phyloP scores from a whole-genome alignment of 2,113 vertebrate genomes.

The Nothoprocta perdicaria region DNA sequence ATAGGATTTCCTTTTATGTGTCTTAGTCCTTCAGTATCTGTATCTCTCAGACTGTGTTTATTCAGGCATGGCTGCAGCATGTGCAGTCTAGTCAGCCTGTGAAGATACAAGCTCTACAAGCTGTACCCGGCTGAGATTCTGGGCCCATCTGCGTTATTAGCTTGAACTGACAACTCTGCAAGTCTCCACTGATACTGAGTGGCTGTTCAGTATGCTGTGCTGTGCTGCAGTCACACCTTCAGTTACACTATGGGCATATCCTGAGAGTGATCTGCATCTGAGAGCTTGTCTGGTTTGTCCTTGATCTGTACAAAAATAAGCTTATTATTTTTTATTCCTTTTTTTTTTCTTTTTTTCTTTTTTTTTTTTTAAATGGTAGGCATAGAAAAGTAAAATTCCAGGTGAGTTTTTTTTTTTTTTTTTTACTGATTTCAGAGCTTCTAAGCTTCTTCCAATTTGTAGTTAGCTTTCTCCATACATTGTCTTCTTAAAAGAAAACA shows the following conservation, averaged over 20 bases:
- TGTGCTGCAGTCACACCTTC: neutral
- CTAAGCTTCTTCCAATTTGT: neutral
- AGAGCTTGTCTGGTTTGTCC: neutral
- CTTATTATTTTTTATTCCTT: neutral
- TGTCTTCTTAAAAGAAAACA: neutral
- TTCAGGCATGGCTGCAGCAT: neutral
- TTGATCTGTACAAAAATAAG: neutral
- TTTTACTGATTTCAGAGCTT: neutral
- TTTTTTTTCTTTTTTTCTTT: neutral
- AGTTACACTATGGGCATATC: fast-evolving
- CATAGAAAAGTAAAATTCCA: neutral
- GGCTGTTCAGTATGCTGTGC: no score
- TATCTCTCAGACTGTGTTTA: neutral
- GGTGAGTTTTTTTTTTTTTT: neutral
- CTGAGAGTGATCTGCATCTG: neutral
- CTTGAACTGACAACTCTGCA: fast-evolving
- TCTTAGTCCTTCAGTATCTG: neutral
- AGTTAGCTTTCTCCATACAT: neutral
- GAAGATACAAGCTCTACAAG: neutral
- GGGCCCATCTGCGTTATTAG: fast-evolving
- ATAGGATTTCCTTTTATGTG: neutral
- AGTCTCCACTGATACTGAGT: fast-evolving
- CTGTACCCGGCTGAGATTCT: neutral
- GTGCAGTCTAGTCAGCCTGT: neutral
- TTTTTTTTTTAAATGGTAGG: neutral